Evolutionary conservation across 1,140 invertebrate species (phyloP), one percentile per base, ranked within the genome.

Genomic region (Bombus confusus): DNA sequence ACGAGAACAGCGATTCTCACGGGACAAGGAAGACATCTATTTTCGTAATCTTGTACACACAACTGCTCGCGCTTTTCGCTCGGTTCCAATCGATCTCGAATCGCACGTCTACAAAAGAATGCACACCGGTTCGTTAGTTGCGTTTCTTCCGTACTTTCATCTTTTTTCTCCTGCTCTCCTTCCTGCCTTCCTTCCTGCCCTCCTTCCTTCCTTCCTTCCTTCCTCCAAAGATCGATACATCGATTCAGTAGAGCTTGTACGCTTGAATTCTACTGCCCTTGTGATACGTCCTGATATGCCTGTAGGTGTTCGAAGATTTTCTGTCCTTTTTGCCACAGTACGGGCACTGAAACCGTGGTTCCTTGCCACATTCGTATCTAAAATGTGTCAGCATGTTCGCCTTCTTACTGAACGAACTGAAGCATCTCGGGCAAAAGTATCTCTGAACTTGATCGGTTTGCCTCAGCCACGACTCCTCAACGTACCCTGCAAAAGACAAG

Each of bases 361-460:
- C 95, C 73, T 96, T 95, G 28, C 96, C 95, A 76, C 91, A 93
- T 71, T 93, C 91, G 75, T 93, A 79, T n/a, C 93, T 91, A 43
- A 86, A 93, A 91, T 93, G 92, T 9, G 87, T 89, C 83, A 92
- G 73, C 92, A 93, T 93, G 83, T 92, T 92, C 68, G 82, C 62
- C 66, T 86, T 88, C 68, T 83, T 86, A 64, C 86, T 91, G 85
- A 88, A 92, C 43, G 85, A 80, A 57, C 88, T 88, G 71, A 41
- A 75, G 52, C 92, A 92, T 13, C 75, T 82, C 18, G 92, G 91
- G 57, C 92, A 92, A 64, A 57, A 31, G 83, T 89, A 87, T 71
- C 90, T 90, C 73, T 80, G 62, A 25, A 57, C 47, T 18, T 69
- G 22, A 6, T 52, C 47, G n/a, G 25, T 37, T 28, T 72, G 43